Evolutionary conservation across 64 coral and sea anemone species (phyloP).

Genomic region (Montipora sp.): DNA sequence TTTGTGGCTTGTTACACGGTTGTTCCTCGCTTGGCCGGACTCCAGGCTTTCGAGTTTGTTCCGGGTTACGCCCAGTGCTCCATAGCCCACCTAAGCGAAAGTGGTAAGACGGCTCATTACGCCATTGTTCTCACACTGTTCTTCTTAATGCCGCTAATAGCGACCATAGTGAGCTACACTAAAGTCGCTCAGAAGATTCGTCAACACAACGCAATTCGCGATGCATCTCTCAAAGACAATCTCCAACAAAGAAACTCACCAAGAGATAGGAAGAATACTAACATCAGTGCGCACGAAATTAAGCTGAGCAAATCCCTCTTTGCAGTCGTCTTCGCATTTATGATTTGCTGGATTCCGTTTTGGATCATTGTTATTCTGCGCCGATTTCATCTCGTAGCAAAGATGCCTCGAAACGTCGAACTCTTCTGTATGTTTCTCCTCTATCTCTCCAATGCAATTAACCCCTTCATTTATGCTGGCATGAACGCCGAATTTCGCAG

Average conservation of each 20-base stretch:
- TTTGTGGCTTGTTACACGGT: background rate
- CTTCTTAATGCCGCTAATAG: background rate
- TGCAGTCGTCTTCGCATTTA: slow-evolving; percentile 3
- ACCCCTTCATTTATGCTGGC: background rate
- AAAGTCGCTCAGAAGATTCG: background rate
- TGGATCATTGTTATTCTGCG: slow-evolving; percentile 10
- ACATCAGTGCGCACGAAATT: background rate
- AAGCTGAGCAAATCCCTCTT: slow-evolving; percentile 1
- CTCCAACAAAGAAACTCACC: background rate
- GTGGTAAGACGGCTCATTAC: background rate
- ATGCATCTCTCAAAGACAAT: background rate
- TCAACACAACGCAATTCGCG: background rate
- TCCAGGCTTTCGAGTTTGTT: background rate
- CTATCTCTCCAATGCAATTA: background rate
- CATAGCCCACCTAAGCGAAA: background rate
- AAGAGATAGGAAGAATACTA: background rate
- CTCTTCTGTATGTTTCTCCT: slow-evolving; percentile 10
- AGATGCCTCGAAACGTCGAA: background rate
- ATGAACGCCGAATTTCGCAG: background rate
- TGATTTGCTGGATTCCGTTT: slow-evolving; percentile 13
- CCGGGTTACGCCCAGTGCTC: background rate
- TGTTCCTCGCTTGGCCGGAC: background rate
- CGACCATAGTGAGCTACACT: background rate
- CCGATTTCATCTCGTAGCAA: background rate
- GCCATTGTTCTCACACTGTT: background rate